phyloP scores from a whole-genome alignment of 1,140 invertebrate genomes.

The Orchestia grillus region DNA sequence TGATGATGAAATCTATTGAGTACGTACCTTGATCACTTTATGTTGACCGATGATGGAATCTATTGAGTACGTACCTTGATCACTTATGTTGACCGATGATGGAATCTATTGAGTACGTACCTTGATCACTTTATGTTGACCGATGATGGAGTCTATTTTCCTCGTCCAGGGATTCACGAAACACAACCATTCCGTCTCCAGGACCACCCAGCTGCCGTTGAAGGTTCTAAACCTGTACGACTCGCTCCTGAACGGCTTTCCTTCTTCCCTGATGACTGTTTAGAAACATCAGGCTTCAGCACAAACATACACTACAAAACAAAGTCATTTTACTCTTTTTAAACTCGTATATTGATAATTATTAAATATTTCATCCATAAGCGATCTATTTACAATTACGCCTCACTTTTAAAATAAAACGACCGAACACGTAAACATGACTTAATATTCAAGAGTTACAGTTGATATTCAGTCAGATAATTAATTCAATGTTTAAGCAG shows the following conservation, averaged over 20 bases:
- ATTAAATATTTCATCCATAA: no score
- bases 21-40: conserved; percentile 79
- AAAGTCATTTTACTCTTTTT: not conserved
- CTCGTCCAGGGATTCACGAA: conserved; percentile 95
- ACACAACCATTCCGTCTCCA: conserved; percentile 93
- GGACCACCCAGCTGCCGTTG: conserved; percentile 84
- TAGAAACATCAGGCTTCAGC: not conserved
- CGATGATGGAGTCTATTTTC: conserved; percentile 91
- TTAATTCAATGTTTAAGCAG: no score
- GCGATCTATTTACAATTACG: not conserved
- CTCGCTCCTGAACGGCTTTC: conserved; percentile 81
- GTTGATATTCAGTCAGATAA: no score
- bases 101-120: conserved; percentile 65
- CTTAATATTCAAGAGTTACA: no score
- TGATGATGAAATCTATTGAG: conserved; percentile 92
- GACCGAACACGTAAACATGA: no score
- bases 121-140: conserved; percentile 86
- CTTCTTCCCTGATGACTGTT: conserved; percentile 76
- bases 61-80: conserved; percentile 78
- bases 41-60: conserved; percentile 94
- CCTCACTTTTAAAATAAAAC: not conserved
- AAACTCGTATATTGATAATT: not conserved
- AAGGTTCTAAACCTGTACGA: conserved; percentile 84
- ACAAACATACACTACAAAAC: not conserved
- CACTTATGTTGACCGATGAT: no score